Evolutionary conservation across 2,797 vertebrate species (phyloP).

Genomic region (Tympanoctomys barrerae): DNA sequence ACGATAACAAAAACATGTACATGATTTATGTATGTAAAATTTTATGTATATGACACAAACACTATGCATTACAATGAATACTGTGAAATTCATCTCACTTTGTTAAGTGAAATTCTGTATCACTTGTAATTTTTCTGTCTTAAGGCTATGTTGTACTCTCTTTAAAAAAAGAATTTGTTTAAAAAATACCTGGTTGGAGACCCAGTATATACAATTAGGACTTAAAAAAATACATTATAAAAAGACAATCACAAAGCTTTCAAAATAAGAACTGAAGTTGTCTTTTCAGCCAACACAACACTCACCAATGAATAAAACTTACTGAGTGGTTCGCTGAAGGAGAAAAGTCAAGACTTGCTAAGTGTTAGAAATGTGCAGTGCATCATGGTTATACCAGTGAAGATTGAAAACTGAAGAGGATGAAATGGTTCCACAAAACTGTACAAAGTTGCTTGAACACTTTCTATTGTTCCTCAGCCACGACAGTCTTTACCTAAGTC

Average conservation of each 20-base stretch:
- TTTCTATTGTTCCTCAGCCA: not conserved
- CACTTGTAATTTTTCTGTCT: too few species aligned
- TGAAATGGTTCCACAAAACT: not conserved
- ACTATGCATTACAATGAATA: too few species aligned
- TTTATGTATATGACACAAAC: not conserved
- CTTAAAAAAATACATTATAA: not conserved
- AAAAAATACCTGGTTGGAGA: not conserved
- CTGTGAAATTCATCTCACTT: too few species aligned
- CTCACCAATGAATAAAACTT: conserved; percentile 27
- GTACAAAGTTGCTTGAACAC: not conserved
- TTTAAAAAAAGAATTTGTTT: too few species aligned
- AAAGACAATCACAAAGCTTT: not conserved
- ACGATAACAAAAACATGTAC: not conserved
- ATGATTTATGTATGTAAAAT: not conserved
- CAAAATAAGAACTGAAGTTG: not conserved
- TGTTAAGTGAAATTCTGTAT: too few species aligned
- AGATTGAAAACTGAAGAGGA: not conserved
- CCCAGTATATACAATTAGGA: not conserved
- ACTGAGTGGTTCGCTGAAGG: not conserved
- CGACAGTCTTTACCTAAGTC: not conserved
- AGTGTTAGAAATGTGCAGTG: not conserved
- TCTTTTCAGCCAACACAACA: not conserved
- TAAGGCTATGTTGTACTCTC: too few species aligned
- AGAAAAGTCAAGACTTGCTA: conserved; percentile 23
- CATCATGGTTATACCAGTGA: not conserved